Evolutionary conservation across 1,140 invertebrate genomes (phyloP).

Genomic region (Heterodera carotae): DNA sequence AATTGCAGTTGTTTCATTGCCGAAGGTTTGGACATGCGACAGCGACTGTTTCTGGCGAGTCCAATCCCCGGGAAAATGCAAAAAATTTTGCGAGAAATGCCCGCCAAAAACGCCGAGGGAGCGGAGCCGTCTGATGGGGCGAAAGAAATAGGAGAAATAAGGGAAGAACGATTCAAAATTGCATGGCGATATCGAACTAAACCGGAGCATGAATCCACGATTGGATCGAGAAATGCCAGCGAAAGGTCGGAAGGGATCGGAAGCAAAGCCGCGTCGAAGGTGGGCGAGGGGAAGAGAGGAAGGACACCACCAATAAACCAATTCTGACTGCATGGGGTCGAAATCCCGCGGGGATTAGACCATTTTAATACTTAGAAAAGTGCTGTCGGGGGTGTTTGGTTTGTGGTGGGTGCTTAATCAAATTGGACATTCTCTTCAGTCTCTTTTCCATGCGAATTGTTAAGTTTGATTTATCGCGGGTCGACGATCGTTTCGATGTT

Average conservation of each 20-base stretch:
- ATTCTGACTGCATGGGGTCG: too few species aligned
- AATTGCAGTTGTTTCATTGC: constrained; percentile 1
- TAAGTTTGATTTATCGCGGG: constrained; percentile 7
- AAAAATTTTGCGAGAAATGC: neutral
- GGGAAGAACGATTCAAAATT: neutral
- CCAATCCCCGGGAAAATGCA: neutral
- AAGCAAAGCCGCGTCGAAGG: neutral
- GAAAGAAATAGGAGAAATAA: neutral
- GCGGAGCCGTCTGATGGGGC: neutral
- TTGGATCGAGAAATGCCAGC: neutral
- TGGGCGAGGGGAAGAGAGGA: too few species aligned
- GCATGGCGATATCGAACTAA: neutral
- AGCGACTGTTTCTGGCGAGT: neutral
- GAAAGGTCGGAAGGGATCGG: neutral
- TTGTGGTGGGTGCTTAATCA: too few species aligned
- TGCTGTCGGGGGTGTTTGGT: too few species aligned
- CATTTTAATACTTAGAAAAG: too few species aligned
- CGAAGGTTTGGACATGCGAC: neutral
- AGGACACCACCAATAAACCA: too few species aligned
- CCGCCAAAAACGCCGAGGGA: neutral
- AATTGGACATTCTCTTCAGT: too few species aligned
- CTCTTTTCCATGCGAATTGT: too few species aligned
- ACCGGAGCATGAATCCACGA: neutral
- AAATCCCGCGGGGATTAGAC: too few species aligned
- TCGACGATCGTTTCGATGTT: constrained; percentile 5